Percentiles rank a stretch among this genome's conserved stretches.
phyloP scores from a whole-genome alignment of 2,797 vertebrate genomes.

The Anabas testudineus region DNA sequence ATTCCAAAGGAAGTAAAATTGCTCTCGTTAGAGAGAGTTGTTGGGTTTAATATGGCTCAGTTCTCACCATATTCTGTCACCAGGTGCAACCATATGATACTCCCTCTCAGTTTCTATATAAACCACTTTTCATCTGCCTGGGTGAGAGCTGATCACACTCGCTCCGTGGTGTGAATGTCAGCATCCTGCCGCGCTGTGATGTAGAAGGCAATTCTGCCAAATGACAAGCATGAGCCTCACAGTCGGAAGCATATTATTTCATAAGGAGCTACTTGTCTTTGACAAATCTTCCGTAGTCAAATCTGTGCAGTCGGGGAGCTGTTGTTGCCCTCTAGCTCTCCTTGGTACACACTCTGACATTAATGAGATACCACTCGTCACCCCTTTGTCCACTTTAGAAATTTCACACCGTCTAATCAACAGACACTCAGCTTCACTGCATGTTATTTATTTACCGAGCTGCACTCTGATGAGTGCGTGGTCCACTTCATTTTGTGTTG shows the following conservation, averaged over 20 bases:
- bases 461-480: conserved; percentile 25
- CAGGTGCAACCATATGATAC: conserved; percentile 82
- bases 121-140: conserved; percentile 79
- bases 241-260: conserved; percentile 73
- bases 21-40: conserved; percentile 57
- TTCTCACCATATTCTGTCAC: conserved; percentile 72
- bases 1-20: conserved; percentile 41
- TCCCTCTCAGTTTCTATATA: conserved; percentile 82
- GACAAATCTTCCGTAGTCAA: conserved; percentile 68
- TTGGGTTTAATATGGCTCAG: conserved; percentile 65
- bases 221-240: conserved; percentile 69
- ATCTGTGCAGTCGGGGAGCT: conserved; percentile 51
- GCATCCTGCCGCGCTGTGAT: conserved; percentile 76
- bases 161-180: conserved; percentile 81
- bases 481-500: conserved; percentile 49
- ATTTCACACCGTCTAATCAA: conserved; percentile 56
- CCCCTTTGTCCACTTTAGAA: conserved; percentile 57
- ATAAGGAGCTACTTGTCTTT: conserved; percentile 75
- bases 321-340: conserved; percentile 67
- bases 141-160: conserved; percentile 82
- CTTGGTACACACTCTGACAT: conserved; percentile 59
- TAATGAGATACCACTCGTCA: conserved; percentile 61
- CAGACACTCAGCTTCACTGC: conserved; percentile 41
- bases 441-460: conserved; percentile 49
- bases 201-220: conserved; percentile 75